A percentile compares a stretch with the other conserved stretches of the same genome.
phyloP scores from a whole-genome alignment of 37 sponge, comb jelly and placozoan genomes.

The Halisarca cf. caerulea region DNA sequence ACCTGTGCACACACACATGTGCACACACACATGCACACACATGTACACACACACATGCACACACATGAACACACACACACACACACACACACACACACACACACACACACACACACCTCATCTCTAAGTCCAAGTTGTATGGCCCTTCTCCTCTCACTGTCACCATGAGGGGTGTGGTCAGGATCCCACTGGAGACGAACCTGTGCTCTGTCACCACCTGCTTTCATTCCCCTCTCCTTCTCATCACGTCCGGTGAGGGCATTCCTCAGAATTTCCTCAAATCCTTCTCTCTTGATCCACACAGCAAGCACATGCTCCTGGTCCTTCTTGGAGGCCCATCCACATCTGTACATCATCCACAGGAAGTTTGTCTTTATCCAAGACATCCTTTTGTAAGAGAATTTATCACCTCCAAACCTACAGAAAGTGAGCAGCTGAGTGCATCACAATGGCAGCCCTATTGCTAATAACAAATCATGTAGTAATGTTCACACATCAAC shows the following conservation, averaged over 20 bases:
- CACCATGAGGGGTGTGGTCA: slow-evolving; percentile 70
- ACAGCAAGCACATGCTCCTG: slow-evolving; percentile 77
- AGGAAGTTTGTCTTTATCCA: slow-evolving; percentile 91
- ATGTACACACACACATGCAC: too few species aligned
- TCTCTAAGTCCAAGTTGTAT: slow-evolving; percentile 77
- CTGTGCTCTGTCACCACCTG: slow-evolving; percentile 5
- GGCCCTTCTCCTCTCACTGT: slow-evolving; percentile 53
- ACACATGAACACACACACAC: too few species aligned
- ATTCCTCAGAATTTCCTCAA: slow-evolving; percentile 69
- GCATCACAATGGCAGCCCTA: too few species aligned
- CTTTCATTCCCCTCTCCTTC: slow-evolving; percentile 32
- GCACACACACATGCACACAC: too few species aligned
- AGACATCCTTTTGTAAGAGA: slow-evolving; percentile 76
- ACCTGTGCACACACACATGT: not conserved
- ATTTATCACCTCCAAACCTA: slow-evolving; percentile 75
- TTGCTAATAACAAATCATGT: too few species aligned
- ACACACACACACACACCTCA: slow-evolving; percentile 45
- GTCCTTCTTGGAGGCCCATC: slow-evolving; percentile 65
- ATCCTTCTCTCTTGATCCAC: slow-evolving; percentile 61
- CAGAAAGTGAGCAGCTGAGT: too few species aligned
- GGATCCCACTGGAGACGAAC: slow-evolving; percentile 88
- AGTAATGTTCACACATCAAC: too few species aligned
- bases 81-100: too few species aligned
- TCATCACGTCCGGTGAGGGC: slow-evolving; percentile 60
- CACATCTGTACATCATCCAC: slow-evolving; percentile 86